Evolutionary conservation across 2,113 vertebrate genomes (phyloP), one percentile per base, ranked within the genome.

Genomic region (Corythornis vintsioides): DNA sequence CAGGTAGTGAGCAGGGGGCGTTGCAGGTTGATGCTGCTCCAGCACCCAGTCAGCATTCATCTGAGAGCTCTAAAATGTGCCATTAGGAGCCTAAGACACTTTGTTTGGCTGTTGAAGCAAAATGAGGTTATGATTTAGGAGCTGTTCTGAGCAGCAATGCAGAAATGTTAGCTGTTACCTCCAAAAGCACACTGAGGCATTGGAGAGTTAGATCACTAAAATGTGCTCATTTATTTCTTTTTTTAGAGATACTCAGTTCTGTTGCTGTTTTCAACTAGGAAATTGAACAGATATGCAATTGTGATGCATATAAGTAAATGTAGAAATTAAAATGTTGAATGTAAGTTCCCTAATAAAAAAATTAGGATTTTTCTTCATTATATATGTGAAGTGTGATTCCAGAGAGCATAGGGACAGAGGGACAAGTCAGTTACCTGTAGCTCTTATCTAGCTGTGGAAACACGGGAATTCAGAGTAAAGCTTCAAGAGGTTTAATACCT

Each of bases 41-140:
- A 81, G 1, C 76, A 43, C 69, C 42, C 38, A 3, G 60, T 60
- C 70, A 88, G 55, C 8, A 60, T 86, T 87, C 57, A 35, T 61
- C 82, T 28, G 7, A 57, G 11, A 42, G 61, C 85, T 86, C 29
- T 31, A 7, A 87, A 38, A 57, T 7, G 56, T 71, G 64, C 2
- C 3, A 2, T 45, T 42, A 47, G 74, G 60, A 83, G 56, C 85
- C 48, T 4, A 15, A 70, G 65, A 11, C 64, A 19, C 24, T 4
- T 67, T 69, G 56, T 40, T 11, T 35, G 57, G 20, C 69, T 86
- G 79, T 40, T 0, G 4, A 64, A 78, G 75, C 48, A 48, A 66
- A 91, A 88, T 7, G 61, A 80, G 83, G 20, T 45, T 71, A 73
- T 83, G 90, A 88, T 91, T 95, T 81, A 94, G 83, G 73, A 78